phyloP scores from a whole-genome alignment of 2,797 vertebrate species.

The Sebastes oblongus region DNA sequence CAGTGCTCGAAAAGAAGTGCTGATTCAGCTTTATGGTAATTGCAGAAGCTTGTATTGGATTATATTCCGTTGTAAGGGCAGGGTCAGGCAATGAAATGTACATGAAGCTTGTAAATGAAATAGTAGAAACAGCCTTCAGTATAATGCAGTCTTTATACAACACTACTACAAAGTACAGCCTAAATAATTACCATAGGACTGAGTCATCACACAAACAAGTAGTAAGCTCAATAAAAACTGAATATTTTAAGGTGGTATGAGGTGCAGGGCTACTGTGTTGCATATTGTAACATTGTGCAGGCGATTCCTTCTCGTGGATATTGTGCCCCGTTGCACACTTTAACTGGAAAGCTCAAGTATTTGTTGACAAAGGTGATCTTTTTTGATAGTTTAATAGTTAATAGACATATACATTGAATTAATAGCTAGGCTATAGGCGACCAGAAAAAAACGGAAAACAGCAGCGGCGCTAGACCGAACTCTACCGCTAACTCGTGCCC shows the following conservation, averaged over 20 bases:
- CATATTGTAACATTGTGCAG: neutral
- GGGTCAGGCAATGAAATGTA: neutral
- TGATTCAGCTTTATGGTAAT: conserved; percentile 19
- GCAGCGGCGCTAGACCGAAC: neutral
- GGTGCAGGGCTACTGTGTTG: too few relatives aligned
- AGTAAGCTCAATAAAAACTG: neutral
- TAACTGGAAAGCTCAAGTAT: neutral
- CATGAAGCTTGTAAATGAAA: conserved; percentile 1
- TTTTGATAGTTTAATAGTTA: too few relatives aligned
- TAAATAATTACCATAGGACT: neutral
- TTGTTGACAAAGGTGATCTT: too few relatives aligned
- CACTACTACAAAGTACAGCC: neutral
- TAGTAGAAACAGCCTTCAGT: neutral
- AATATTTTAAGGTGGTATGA: neutral
- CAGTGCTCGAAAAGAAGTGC: neutral
- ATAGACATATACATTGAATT: too few relatives aligned
- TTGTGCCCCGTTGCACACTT: neutral
- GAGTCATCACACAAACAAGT: neutral
- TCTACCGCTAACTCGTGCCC: neutral
- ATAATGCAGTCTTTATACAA: neutral
- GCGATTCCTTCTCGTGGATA: neutral
- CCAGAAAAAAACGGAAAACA: too few relatives aligned
- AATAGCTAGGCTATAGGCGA: too few relatives aligned
- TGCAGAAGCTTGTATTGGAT: neutral
- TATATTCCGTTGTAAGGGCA: neutral